Conservation (phyloP, 2,113 vertebrate species). For the Microtus richardsoni region DNA sequence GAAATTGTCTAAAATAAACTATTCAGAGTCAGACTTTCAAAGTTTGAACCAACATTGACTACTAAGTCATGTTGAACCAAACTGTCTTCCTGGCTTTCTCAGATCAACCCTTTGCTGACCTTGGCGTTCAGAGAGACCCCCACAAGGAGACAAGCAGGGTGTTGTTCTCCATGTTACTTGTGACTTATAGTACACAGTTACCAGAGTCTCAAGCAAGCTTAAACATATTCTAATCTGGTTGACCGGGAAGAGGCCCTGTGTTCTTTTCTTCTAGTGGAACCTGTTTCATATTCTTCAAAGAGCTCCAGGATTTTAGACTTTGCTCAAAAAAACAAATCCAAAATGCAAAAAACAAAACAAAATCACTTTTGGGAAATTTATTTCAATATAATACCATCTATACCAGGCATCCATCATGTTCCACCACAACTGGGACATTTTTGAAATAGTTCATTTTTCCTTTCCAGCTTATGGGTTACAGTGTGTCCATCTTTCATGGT, state of each 20-base stretch:
- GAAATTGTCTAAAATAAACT: background rate
- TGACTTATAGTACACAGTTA: slow-evolving; percentile 25
- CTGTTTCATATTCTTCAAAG: slow-evolving; percentile 64
- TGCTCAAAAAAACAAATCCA: background rate
- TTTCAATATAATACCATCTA: background rate
- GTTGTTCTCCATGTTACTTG: background rate
- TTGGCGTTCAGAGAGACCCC: background rate
- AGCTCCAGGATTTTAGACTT: background rate
- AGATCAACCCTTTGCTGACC: background rate
- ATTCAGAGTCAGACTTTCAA: background rate
- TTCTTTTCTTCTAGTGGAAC: background rate
- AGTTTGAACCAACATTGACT: background rate
- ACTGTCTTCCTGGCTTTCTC: background rate
- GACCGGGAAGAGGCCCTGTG: background rate
- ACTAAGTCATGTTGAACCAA: background rate
- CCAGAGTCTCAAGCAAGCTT: slow-evolving; percentile 24
- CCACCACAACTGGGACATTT: background rate
- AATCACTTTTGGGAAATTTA: background rate
- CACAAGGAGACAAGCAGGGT: background rate
- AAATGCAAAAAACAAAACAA: background rate
- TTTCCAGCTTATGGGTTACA: background rate
- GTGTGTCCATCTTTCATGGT: background rate
- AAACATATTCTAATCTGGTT: slow-evolving; percentile 33
- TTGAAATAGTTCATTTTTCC: slow-evolving; percentile 44
- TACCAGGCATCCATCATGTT: background rate